Conservation (phyloP, 1,140 invertebrate genomes). For the Scaptomyza hsui region DNA sequence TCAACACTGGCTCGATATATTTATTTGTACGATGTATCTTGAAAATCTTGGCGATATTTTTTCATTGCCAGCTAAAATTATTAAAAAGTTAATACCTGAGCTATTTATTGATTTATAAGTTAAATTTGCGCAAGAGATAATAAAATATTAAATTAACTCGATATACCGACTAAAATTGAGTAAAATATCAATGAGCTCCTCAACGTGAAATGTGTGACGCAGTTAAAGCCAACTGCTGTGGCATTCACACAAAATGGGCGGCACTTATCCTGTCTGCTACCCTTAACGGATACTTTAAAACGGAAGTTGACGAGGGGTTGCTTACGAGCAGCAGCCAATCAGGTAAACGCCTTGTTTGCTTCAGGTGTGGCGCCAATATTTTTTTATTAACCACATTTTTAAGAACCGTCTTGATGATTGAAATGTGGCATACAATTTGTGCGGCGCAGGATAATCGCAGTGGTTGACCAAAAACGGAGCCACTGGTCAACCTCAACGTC, state of each 20-base stretch:
- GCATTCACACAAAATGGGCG: constrained; percentile 3
- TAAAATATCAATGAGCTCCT: constrained; percentile 1
- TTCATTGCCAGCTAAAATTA: no score
- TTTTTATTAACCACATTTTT: constrained; percentile 62
- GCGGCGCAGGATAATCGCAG: constrained; percentile 44
- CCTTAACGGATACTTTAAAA: constrained; percentile 21
- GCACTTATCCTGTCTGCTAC: constrained; percentile 35
- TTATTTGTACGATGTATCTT: no score
- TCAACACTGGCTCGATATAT: background rate
- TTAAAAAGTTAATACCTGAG: no score
- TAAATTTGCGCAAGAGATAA: no score
- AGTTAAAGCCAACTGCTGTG: constrained; percentile 8
- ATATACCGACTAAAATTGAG: background rate
- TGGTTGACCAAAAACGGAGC: constrained; percentile 53
- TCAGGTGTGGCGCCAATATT: constrained; percentile 45
- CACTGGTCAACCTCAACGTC: constrained; percentile 30
- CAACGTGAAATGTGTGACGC: background rate
- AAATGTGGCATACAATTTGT: constrained; percentile 52
- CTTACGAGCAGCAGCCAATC: constrained; percentile 43
- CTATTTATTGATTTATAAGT: no score
- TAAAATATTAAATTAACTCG: background rate
- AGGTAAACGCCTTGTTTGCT: constrained; percentile 1
- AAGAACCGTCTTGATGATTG: constrained; percentile 52
- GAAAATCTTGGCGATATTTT: no score
- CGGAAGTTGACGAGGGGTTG: constrained; percentile 34